Base-by-base conservation (phyloP, 2,888 invertebrate species). In the Deilephila elpenor region DNA sequence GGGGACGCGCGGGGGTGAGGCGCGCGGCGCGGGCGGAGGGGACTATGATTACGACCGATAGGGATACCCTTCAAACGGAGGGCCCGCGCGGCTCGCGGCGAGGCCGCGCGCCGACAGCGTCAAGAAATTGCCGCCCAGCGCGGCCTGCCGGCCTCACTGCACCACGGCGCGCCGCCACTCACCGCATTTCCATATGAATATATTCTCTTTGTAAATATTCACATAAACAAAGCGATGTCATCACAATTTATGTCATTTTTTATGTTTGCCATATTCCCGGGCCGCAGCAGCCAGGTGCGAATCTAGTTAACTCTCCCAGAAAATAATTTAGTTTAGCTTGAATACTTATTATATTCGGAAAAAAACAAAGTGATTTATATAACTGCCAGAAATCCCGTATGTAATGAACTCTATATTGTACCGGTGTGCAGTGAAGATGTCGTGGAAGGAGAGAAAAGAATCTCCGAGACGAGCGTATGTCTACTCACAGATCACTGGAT, bases 51-150 rank as follows among this genome's bases (percentile, higher is more conserved):
- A 32, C 62, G 11, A 62, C 62, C 71, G 60, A 72, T 56, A 56
- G 56, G 56, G 56, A 56, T 72, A 62, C 72, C 53, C 61, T 72
- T 62, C 62, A 72, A 53, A 53, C 29, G 72, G 34, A 60, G 59
- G 71, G 71, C 56, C 59, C 19, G 53, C 60, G 29, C 44, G 44
- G 60, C 14, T 25, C 29, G 17, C 61, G 32, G 32, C 19, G 32
- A 61, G 29, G 29, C n/a, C 25, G n/a, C 29, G 29, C 53, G n/a
- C n/a, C 56, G 56, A n/a, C 17, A 7, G 7, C 56, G 56, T 5
- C 56, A 56, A 44, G 44, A 14, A 44, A 44, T 14, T 5, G n/a
- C 44, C 67, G 44, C 29, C 25, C 2, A 5, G 67, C 29, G 17
- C 60, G 20, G 59, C 25, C 8, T 59, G 59, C n/a, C 59, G 59